Evolutionary conservation across 2,113 vertebrate genomes (phyloP).

Genomic region (Erinaceus europaeus): DNA sequence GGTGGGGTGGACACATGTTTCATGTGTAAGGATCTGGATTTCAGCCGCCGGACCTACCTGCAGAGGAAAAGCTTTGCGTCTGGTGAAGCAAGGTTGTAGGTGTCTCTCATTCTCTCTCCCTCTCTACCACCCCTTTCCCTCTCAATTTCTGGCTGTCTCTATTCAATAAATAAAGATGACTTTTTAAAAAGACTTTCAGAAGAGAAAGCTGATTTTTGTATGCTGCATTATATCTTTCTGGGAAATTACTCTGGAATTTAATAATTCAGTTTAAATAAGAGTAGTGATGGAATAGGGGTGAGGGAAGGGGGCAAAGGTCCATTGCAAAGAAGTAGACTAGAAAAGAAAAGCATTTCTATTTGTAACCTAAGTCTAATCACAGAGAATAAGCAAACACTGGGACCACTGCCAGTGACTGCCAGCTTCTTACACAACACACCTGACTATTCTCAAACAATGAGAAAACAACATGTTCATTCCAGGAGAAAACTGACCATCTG

Average conservation of each 20-base stretch:
- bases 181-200: too few species aligned
- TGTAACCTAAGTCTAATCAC: constrained; percentile 49
- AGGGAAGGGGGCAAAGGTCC: neutral
- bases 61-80: too few species aligned
- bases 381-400: constrained; percentile 42
- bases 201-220: neutral
- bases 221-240: neutral
- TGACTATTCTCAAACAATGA: neutral
- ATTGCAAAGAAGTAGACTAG: neutral
- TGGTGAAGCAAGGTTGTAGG: too few species aligned
- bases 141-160: too few species aligned
- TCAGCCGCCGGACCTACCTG: too few species aligned
- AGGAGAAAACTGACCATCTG: neutral
- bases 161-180: too few species aligned
- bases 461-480: neutral
- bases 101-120: too few species aligned
- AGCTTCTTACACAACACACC: neutral
- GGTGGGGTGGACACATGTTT: too few species aligned
- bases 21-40: too few species aligned
- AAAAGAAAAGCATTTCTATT: neutral
- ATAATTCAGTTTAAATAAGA: neutral
- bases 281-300: too few species aligned
- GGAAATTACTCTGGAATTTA: neutral
- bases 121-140: too few species aligned
- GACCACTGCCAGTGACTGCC: neutral